Base-by-base conservation (phyloP, 1,140 invertebrate species). In the Thrips palmi region DNA sequence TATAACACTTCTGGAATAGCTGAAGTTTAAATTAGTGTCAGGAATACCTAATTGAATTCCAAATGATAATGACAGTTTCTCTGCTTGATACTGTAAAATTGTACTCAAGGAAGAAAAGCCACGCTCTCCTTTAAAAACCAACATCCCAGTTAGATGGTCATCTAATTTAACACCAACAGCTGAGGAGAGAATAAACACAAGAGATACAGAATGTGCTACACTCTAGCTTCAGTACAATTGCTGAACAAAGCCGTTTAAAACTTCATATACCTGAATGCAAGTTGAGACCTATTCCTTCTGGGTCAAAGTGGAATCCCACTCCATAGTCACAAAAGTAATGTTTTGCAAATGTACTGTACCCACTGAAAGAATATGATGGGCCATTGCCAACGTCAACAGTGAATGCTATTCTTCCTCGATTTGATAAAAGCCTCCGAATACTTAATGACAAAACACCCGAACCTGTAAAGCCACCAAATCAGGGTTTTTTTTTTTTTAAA, bases 81-180 rank as follows among this genome's bases (percentile, higher is more conserved):
- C n/a, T n/a, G n/a, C n/a, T n/a, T n/a, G n/a, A n/a, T n/a, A n/a
- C n/a, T n/a, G n/a, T n/a, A n/a, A n/a, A n/a, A n/a, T n/a, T n/a
- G n/a, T n/a, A n/a, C n/a, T n/a, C n/a, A n/a, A n/a, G n/a, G n/a
- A n/a, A n/a, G n/a, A n/a, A n/a, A n/a, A n/a, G n/a, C n/a, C n/a
- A n/a, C n/a, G n/a, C n/a, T n/a, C n/a, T n/a, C n/a, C n/a, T n/a
- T n/a, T n/a, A n/a, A n/a, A n/a, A n/a, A n/a, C n/a, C n/a, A n/a
- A n/a, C n/a, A n/a, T n/a, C n/a, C n/a, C n/a, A n/a, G n/a, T n/a
- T n/a, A 81, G 79, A 51, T 85, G 71, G 42, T 77, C 76, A 50
- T 86, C 80, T 41, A 94, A 58, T 52, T 89, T 83, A 52, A 78
- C 73, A 11, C 76, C 82, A 44, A 91, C 53, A 12, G 81, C 83